These are phyloP conservation scores for Acanthochromis polyacanthus DNA, from an alignment of 2,113 vertebrate genomes.

Conservation along the genomic window DNA sequence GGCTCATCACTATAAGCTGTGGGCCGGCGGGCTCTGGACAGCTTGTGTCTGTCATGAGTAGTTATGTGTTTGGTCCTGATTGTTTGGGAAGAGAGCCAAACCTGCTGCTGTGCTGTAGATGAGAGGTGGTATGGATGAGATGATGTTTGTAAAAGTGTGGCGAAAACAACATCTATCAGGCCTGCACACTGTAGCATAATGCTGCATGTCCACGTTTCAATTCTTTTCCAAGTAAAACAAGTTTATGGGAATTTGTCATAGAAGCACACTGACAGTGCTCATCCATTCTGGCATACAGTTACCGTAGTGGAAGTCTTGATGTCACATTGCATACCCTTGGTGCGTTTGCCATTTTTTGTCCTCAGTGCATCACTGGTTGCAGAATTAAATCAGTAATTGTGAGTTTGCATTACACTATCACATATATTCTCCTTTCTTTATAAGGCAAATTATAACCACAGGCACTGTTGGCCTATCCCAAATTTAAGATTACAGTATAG, in stretches of 20 bases:
- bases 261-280: neutral
- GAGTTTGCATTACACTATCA: neutral
- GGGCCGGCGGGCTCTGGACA: constrained; percentile 63
- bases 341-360: neutral
- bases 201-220: constrained; percentile 14
- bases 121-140: constrained; percentile 66
- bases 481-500: neutral
- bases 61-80: constrained; percentile 77
- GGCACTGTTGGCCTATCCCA: neutral
- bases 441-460: neutral
- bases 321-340: neutral
- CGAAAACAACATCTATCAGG: constrained; percentile 52
- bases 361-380: neutral
- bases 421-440: neutral
- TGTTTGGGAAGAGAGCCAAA: constrained; percentile 74
- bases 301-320: neutral
- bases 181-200: constrained; percentile 32
- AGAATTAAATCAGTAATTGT: neutral
- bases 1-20: constrained; percentile 58
- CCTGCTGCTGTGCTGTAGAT: constrained; percentile 67
- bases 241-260: constrained; percentile 26
- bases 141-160: constrained; percentile 54
- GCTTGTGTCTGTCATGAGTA: constrained; percentile 78
- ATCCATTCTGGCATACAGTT: constrained; percentile 1
- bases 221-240: constrained; percentile 17